Conservation (phyloP, 2,113 vertebrate species). For the Ochotona curzoniae region DNA sequence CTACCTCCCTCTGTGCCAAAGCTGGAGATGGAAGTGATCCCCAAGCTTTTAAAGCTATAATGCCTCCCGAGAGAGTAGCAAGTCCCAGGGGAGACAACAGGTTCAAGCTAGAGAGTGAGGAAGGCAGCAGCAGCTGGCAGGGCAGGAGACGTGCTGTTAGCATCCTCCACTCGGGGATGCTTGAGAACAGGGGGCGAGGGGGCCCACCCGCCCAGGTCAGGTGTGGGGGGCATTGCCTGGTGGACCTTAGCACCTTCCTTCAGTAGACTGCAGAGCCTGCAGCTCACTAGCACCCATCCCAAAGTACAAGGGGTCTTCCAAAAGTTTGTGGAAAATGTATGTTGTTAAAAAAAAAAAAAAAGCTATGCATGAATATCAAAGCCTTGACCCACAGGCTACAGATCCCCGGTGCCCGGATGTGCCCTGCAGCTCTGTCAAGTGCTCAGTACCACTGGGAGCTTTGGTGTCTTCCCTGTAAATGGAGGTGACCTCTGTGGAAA, state of each 20-base stretch:
- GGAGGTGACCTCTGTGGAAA: neutral
- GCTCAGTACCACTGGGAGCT: too few species aligned
- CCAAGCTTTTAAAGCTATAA: accelerated
- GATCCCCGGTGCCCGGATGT: neutral
- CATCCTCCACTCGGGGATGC: neutral
- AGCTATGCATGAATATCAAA: too few species aligned
- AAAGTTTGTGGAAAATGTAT: too few species aligned
- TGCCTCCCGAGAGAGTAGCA: neutral
- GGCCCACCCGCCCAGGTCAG: neutral
- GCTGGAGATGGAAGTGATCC: neutral
- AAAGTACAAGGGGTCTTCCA: neutral
- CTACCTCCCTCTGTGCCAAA: neutral
- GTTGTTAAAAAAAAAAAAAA: too few species aligned
- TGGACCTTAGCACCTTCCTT: neutral
- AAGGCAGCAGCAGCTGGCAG: neutral
- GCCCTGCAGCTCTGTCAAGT: neutral
- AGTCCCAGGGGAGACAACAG: neutral
- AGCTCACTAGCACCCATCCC: neutral
- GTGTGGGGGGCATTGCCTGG: neutral
- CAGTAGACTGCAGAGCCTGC: neutral
- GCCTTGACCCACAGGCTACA: neutral
- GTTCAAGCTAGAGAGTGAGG: neutral
- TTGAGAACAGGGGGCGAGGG: neutral
- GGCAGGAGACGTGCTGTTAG: neutral
- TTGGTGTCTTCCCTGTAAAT: neutral